Conservation (phyloP, 2,113 vertebrate genomes). For the Dendropsophus ebraccatus region DNA sequence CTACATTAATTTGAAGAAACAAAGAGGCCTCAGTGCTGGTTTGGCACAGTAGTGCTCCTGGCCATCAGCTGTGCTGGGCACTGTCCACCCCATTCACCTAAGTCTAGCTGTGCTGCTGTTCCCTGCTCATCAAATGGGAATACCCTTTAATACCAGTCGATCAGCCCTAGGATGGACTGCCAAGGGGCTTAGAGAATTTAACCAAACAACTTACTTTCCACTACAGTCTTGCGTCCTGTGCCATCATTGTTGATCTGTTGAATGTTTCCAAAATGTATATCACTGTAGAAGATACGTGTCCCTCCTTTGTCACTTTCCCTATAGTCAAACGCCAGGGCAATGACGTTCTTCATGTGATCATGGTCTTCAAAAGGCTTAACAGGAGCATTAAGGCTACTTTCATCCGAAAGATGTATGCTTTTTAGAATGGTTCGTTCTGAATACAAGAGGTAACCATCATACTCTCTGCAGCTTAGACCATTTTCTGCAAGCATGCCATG, state of each 20-base stretch:
- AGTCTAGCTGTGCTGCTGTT: not conserved
- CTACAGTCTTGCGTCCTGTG: conserved; percentile 85
- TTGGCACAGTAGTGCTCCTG: not conserved
- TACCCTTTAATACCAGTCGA: not conserved
- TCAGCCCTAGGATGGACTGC: not conserved
- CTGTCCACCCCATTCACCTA: not conserved
- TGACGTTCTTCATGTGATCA: conserved; percentile 97
- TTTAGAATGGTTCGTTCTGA: conserved; percentile 96
- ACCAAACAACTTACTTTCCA: conserved; percentile 85
- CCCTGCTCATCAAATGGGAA: not conserved
- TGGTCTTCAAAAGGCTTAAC: conserved; percentile 97
- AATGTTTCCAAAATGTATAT: conserved; percentile 98
- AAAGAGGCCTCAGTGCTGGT: not conserved
- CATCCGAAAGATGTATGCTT: conserved; percentile 94
- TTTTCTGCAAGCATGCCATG: conserved; percentile 94
- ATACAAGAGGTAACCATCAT: conserved; percentile 94
- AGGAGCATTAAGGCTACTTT: conserved; percentile 93
- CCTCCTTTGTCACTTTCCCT: conserved; percentile 82
- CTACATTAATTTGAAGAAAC: not conserved
- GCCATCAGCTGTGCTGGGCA: not conserved
- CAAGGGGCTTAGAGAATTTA: not conserved
- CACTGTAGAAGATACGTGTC: conserved; percentile 95
- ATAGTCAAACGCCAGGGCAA: conserved; percentile 93
- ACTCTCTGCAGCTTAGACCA: conserved; percentile 85
- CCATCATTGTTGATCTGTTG: conserved; percentile 94